A percentile compares a stretch with the other conserved stretches of the same genome.
Conservation (phyloP, 2,888 invertebrate genomes). For the Erebia epiphron region DNA sequence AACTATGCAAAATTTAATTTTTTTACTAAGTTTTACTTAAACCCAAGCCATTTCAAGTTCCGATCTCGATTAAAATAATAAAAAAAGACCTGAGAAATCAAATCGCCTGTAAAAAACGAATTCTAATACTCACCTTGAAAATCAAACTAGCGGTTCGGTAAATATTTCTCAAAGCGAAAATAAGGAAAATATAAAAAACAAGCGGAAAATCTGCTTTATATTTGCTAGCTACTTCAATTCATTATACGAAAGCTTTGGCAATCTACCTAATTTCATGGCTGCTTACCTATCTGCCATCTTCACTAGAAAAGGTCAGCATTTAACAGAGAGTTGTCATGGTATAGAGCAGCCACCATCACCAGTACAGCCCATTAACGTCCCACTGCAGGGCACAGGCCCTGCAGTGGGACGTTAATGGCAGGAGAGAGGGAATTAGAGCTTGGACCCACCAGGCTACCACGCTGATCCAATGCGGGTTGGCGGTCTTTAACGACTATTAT, state of each 20-base stretch:
- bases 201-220: slow-evolving; percentile 26
- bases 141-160: not conserved
- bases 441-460: no score
- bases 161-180: slow-evolving; percentile 1
- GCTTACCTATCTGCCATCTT: slow-evolving; percentile 37
- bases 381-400: no score
- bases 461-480: no score
- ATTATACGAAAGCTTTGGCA: slow-evolving; percentile 33
- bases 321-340: not conserved
- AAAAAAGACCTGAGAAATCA: not conserved
- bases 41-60: no score
- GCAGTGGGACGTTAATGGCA: no score
- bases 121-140: not conserved
- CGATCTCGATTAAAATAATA: no score
- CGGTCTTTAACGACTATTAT: no score
- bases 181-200: slow-evolving; percentile 2
- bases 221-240: slow-evolving; percentile 34
- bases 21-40: no score
- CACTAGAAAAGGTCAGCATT: slow-evolving; percentile 50
- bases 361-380: no score
- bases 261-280: slow-evolving; percentile 44
- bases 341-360: not conserved
- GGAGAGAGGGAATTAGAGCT: no score
- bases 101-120: not conserved
- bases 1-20: no score